phyloP scores from a whole-genome alignment of 2,888 invertebrate species.

The Harpagoxenus sublaevis region DNA sequence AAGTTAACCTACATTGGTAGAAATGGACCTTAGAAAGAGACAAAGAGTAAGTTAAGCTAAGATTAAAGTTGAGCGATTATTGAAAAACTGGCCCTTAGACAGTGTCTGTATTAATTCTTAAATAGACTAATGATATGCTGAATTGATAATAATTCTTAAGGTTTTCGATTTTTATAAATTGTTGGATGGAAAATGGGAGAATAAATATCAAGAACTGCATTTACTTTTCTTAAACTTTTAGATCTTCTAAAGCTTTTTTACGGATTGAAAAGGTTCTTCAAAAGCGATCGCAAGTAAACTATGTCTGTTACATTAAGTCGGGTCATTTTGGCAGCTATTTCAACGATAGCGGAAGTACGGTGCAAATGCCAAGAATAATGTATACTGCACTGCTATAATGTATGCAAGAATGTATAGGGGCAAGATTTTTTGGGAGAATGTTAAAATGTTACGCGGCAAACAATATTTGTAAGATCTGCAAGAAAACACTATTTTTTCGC shows the following conservation, averaged over 20 bases:
- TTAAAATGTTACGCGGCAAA: background rate
- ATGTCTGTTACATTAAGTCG: background rate
- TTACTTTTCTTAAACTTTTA: background rate
- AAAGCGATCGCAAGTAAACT: background rate
- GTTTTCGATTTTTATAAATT: background rate
- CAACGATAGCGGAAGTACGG: slow-evolving; percentile 17
- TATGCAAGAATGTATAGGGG: background rate
- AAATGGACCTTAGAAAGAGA: too few species aligned
- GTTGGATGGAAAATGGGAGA: background rate
- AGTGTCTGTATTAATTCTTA: background rate
- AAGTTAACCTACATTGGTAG: too few species aligned
- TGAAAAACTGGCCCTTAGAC: too few species aligned
- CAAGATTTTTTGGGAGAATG: background rate
- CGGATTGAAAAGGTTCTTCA: background rate
- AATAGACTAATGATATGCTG: background rate
- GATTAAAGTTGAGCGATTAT: too few species aligned
- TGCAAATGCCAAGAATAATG: slow-evolving; percentile 38
- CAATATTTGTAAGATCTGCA: background rate
- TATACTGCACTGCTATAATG: background rate
- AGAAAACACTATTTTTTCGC: background rate
- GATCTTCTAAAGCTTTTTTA: background rate
- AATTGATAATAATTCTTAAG: background rate
- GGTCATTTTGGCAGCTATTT: background rate
- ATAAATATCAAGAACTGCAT: background rate
- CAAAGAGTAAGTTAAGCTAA: too few species aligned